Percentiles rank a stretch among this genome's conserved stretches.
These are phyloP conservation scores for Ariolimax columbianus DNA, from an alignment of 2,888 invertebrate genomes.

Conservation along the genomic window DNA sequence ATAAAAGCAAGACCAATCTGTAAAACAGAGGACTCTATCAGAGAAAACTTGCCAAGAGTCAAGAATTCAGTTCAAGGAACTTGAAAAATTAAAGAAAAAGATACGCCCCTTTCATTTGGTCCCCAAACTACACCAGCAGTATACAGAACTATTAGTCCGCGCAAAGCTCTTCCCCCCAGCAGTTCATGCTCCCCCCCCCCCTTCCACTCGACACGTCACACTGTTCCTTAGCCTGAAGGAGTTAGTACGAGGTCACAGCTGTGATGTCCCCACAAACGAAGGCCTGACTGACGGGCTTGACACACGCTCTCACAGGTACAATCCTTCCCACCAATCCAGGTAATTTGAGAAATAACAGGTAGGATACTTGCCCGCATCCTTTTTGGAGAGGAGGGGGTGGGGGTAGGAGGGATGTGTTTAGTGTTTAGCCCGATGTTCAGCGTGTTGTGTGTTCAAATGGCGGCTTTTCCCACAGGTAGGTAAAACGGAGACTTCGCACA, in stretches of 20 bases:
- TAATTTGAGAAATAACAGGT: not conserved
- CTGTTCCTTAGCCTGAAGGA: not conserved
- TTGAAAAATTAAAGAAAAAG: too few species aligned
- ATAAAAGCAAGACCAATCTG: too few species aligned
- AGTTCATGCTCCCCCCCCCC: not conserved
- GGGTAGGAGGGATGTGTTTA: not conserved
- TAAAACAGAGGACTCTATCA: too few species aligned
- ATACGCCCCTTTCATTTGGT: too few species aligned
- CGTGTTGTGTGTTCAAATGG: not conserved
- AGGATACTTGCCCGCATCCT: not conserved
- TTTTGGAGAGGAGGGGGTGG: not conserved
- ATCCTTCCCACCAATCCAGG: not conserved
- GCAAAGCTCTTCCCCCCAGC: not conserved
- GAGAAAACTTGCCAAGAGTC: too few species aligned
- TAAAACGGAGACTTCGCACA: too few species aligned
- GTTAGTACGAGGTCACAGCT: conserved; percentile 2
- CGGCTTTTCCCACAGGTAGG: not conserved
- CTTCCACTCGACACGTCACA: not conserved
- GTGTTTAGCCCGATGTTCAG: not conserved
- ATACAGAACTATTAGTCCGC: not conserved
- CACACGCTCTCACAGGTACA: not conserved
- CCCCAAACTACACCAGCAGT: not conserved
- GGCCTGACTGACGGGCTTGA: not conserved
- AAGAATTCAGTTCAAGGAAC: too few species aligned
- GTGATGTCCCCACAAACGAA: conserved; percentile 21